A percentile compares a stretch with the other conserved stretches of the same genome.
phyloP scores from a whole-genome alignment of 2,888 invertebrate genomes.

The Chymomyza caudatula region DNA sequence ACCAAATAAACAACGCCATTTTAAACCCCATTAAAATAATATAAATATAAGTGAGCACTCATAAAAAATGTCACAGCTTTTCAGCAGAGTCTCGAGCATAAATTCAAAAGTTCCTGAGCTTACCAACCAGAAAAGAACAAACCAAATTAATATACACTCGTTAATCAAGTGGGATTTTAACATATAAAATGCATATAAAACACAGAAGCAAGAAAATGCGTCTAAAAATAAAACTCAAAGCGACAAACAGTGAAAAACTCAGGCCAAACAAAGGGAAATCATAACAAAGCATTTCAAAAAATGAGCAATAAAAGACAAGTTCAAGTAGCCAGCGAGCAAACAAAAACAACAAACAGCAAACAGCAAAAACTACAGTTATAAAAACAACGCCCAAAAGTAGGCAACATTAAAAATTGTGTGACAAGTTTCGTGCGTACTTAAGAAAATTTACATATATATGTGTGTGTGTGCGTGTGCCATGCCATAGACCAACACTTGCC shows the following conservation, averaged over 20 bases:
- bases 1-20: not conserved
- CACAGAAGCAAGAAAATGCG: constrained; percentile 9
- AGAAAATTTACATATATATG: not conserved
- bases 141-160: constrained; percentile 35
- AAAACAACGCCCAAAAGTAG: not conserved
- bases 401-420: not conserved
- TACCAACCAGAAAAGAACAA: constrained; percentile 4
- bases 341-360: not conserved
- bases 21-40: not conserved
- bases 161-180: constrained; percentile 34
- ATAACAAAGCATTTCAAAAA: not conserved
- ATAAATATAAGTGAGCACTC: not conserved
- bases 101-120: not conserved
- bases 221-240: not conserved
- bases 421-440: not conserved
- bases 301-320: constrained; percentile 1
- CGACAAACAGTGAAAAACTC: not conserved
- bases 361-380: not conserved
- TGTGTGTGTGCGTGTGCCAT: not conserved
- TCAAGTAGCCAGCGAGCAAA: not conserved
- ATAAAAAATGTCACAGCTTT: too few species aligned
- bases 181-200: constrained; percentile 28
- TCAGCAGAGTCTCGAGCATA: not conserved
- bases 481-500: not conserved
- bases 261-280: not conserved